These are phyloP conservation scores for Carabus problematicus DNA, from an alignment of 2,888 invertebrate species.

Conservation along the genomic window DNA sequence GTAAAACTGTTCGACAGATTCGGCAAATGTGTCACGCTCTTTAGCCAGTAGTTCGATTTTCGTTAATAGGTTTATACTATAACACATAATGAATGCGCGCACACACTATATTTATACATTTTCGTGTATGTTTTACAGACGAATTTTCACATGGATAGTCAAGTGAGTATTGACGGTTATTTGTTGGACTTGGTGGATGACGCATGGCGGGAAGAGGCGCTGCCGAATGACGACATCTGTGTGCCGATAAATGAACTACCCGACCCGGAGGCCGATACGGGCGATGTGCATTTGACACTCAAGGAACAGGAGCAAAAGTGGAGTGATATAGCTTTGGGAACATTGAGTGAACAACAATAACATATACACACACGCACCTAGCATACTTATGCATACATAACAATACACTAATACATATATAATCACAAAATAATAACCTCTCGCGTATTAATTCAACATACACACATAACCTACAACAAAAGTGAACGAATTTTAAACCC, in stretches of 20 bases:
- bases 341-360: constrained; percentile 64
- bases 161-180: constrained; percentile 76
- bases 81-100: constrained; percentile 6
- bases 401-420: too few species aligned
- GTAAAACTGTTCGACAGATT: constrained; percentile 54
- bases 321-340: constrained; percentile 64
- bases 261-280: constrained; percentile 92
- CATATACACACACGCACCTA: constrained; percentile 45
- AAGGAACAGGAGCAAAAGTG: constrained; percentile 83
- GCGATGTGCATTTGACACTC: constrained; percentile 87
- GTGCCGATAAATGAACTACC: constrained; percentile 89
- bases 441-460: constrained; percentile 2
- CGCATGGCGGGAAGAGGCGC: constrained; percentile 83
- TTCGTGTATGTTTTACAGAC: not conserved
- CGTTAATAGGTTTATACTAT: constrained; percentile 62
- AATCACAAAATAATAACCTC: too few species aligned
- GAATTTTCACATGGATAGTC: constrained; percentile 71
- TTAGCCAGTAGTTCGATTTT: constrained; percentile 61
- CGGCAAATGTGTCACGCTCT: constrained; percentile 62
- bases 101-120: not conserved
- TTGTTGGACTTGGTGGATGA: constrained; percentile 83
- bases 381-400: not conserved
- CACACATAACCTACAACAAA: constrained; percentile 7
- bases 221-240: constrained; percentile 83
- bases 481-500: too few species aligned